These are phyloP conservation scores for Phainopepla nitens DNA, from an alignment of 2,113 vertebrate genomes.

Conservation along the genomic window DNA sequence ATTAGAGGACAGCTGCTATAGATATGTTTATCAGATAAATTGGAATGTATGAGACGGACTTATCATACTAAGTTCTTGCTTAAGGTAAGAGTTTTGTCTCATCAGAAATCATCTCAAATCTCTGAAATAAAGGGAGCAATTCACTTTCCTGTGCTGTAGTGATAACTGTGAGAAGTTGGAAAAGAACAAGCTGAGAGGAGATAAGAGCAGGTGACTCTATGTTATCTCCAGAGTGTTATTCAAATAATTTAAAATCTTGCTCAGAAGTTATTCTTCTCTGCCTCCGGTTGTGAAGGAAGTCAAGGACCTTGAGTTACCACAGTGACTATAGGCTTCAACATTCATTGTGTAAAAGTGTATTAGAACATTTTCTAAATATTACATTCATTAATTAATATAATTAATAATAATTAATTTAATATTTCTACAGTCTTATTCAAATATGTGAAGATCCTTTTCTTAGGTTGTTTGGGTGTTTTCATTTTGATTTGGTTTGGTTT, in stretches of 20 bases:
- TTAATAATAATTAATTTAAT: too few relatives aligned
- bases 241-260: neutral
- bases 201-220: neutral
- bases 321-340: neutral
- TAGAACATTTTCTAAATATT: neutral
- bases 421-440: neutral
- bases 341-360: neutral
- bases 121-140: neutral
- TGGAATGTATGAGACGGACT: neutral
- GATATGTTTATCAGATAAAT: neutral
- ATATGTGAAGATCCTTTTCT: neutral
- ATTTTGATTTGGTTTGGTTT: neutral
- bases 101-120: neutral
- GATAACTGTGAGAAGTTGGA: neutral
- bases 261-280: neutral
- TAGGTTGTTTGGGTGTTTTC: neutral
- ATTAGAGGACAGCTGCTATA: neutral
- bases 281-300: neutral
- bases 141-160: neutral
- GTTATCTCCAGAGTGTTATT: neutral
- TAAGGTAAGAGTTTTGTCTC: neutral
- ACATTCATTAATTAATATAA: too few relatives aligned
- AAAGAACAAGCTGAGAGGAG: neutral
- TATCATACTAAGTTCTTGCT: neutral
- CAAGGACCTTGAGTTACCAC: neutral